Evolutionary conservation across 2,797 vertebrate genomes (phyloP).

Genomic region (Notolepis coatsorum): DNA sequence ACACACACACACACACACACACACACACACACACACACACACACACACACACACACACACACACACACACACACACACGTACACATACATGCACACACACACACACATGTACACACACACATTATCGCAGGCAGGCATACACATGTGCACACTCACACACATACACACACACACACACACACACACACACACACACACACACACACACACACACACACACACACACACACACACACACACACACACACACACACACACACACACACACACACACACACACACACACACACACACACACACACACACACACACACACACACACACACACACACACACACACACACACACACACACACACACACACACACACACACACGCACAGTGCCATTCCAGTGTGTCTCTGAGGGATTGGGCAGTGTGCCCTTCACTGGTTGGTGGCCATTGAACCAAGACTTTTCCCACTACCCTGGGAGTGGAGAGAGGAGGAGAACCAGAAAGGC

Average conservation of each 20-base stretch:
- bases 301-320: background rate
- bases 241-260: background rate
- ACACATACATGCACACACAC: background rate
- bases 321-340: background rate
- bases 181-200: background rate
- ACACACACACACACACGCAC: conserved; percentile 12
- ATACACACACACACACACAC: conserved; percentile 1
- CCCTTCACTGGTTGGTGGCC: conserved; percentile 57
- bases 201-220: conserved; percentile 15
- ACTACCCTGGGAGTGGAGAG: conserved; percentile 29
- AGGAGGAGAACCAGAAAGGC: conserved; percentile 21
- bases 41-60: background rate
- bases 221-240: conserved; percentile 13
- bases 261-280: background rate
- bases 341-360: background rate
- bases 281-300: too few species aligned
- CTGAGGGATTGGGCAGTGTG: conserved; percentile 45
- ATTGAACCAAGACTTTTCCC: conserved; percentile 56
- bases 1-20: background rate
- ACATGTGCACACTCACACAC: background rate
- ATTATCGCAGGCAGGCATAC: too few species aligned
- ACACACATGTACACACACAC: background rate
- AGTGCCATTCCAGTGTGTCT: conserved; percentile 22
- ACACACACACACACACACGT: too few species aligned
- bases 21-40: background rate